Conservation (phyloP, 2,113 vertebrate genomes). For the Aegithalos caudatus region DNA sequence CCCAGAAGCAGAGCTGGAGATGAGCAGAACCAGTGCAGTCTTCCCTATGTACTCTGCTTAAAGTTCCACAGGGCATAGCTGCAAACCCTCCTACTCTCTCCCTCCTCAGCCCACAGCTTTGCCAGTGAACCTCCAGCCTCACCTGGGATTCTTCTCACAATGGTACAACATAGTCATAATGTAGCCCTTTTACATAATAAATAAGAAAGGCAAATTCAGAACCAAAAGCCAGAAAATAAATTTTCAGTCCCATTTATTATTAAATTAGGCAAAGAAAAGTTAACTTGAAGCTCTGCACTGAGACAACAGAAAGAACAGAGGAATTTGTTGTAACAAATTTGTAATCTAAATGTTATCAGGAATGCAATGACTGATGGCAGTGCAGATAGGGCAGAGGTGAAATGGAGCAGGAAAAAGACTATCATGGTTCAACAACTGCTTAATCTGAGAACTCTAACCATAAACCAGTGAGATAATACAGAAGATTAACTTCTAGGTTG, state of each 20-base stretch:
- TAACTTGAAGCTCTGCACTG: not conserved
- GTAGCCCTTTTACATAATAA: not conserved
- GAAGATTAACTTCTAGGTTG: not conserved
- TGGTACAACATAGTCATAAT: not conserved
- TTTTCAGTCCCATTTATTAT: not conserved
- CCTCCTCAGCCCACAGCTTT: not conserved
- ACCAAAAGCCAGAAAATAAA: not conserved
- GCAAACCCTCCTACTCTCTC: not conserved
- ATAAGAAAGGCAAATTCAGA: not conserved
- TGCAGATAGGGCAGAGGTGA: not conserved
- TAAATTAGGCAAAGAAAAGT: not conserved
- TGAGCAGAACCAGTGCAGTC: not conserved
- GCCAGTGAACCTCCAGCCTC: not conserved
- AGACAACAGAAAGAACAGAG: not conserved
- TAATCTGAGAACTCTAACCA: not conserved
- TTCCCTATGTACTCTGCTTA: not conserved
- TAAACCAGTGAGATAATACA: not conserved
- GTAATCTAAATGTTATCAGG: not conserved
- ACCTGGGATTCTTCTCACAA: fast-evolving
- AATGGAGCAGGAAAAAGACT: not conserved
- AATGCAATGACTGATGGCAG: not conserved
- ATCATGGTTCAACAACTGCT: not conserved
- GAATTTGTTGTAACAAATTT: not conserved
- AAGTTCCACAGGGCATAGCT: not conserved
- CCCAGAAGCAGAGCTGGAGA: not conserved